A percentile compares a stretch with the other conserved stretches of the same genome.
These are phyloP conservation scores for Leptinotarsa undecemlineata DNA, from an alignment of 1,140 invertebrate genomes.

Conservation along the genomic window DNA sequence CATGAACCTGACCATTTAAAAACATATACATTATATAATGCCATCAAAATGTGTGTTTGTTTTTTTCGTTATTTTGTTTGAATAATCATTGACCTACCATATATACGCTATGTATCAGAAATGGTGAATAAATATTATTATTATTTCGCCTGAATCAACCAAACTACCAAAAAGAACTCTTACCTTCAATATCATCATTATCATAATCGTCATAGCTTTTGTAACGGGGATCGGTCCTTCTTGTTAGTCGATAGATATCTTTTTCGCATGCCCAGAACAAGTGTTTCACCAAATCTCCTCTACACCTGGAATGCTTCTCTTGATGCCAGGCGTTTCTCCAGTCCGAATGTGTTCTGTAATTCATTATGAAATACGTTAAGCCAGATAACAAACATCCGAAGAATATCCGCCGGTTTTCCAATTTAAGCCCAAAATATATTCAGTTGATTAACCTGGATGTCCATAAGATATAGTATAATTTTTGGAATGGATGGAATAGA, in stretches of 20 bases:
- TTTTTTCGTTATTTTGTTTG: too few relatives aligned
- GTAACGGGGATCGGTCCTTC: constrained; percentile 50
- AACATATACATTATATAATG: too few relatives aligned
- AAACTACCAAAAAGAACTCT: background rate
- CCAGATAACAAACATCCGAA: background rate
- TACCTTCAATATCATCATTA: constrained; percentile 33
- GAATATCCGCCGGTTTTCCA: background rate
- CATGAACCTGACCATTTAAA: too few relatives aligned
- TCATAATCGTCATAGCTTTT: constrained; percentile 20
- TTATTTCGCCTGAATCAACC: too few relatives aligned
- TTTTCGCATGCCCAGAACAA: constrained; percentile 66
- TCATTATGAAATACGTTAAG: background rate
- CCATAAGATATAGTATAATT: too few relatives aligned
- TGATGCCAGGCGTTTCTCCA: constrained; percentile 64
- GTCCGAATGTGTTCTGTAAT: constrained; percentile 59
- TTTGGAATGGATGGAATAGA: too few relatives aligned
- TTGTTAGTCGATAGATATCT: constrained; percentile 63
- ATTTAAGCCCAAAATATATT: background rate
- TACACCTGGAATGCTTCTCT: constrained; percentile 62
- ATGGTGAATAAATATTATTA: too few relatives aligned
- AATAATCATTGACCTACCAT: too few relatives aligned
- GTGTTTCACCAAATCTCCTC: constrained; percentile 61
- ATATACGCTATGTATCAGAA: too few relatives aligned
- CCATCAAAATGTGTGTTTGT: too few relatives aligned
- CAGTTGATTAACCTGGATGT: background rate